A percentile compares a stretch with the other conserved stretches of the same genome.
phyloP scores from a whole-genome alignment of 2,113 vertebrate genomes.

The Promerops cafer region DNA sequence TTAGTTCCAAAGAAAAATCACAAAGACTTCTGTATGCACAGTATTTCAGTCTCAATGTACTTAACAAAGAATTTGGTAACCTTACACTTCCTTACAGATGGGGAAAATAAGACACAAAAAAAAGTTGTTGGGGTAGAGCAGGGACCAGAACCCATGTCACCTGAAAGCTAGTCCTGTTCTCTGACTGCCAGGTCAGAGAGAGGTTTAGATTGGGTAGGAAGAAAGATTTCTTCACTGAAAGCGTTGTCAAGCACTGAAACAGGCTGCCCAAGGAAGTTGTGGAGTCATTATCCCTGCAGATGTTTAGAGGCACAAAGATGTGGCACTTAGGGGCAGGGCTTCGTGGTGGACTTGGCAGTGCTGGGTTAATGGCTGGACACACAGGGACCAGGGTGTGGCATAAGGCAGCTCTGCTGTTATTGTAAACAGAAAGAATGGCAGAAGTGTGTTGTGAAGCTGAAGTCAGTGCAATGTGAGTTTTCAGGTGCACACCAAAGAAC shows the following conservation, averaged over 20 bases:
- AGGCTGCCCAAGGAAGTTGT: neutral
- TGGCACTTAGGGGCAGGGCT: neutral
- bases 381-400: neutral
- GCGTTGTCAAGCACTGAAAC: neutral
- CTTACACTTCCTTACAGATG: neutral
- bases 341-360: neutral
- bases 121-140: neutral
- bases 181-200: neutral
- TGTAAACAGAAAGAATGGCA: neutral
- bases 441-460: neutral
- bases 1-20: neutral
- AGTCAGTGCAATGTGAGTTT: fast-evolving
- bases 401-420: neutral
- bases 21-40: neutral
- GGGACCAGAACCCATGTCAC: neutral
- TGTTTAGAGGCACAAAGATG: fast-evolving
- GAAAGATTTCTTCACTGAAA: neutral
- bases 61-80: neutral
- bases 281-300: neutral
- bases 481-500: neutral
- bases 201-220: neutral
- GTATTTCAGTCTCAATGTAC: neutral
- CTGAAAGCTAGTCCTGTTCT: neutral
- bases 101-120: neutral
- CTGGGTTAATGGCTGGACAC: neutral